Percentiles rank a stretch among this genome's conserved stretches.
Conservation (phyloP, 2,113 vertebrate species). For the Centrocercus urophasianus region DNA sequence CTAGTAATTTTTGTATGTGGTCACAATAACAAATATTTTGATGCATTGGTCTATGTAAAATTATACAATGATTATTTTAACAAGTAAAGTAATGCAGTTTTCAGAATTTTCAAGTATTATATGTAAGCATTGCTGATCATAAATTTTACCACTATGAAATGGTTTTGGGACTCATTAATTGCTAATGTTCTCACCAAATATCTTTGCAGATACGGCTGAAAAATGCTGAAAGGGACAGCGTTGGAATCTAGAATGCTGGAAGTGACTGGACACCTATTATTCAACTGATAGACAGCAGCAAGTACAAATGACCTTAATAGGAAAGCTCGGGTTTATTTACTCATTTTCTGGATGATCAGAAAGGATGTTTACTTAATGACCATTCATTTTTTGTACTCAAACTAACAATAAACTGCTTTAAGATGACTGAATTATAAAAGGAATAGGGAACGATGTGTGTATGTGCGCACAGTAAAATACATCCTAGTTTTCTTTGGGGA, state of each 20-base stretch:
- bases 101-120: not conserved
- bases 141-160: slow-evolving; percentile 41
- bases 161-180: slow-evolving; percentile 82
- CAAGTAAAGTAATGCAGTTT: slow-evolving; percentile 37
- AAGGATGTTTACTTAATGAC: slow-evolving; percentile 78
- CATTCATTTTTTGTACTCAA: slow-evolving; percentile 33
- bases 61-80: slow-evolving; percentile 9
- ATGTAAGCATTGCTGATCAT: slow-evolving; percentile 9
- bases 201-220: slow-evolving; percentile 71
- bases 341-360: slow-evolving; percentile 74
- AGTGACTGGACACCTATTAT: slow-evolving; percentile 42
- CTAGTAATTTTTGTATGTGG: slow-evolving; percentile 44
- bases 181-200: slow-evolving; percentile 63
- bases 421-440: slow-evolving; percentile 33
- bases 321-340: slow-evolving; percentile 67
- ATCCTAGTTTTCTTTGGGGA: slow-evolving; percentile 32
- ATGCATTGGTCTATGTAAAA: slow-evolving; percentile 20
- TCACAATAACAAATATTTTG: slow-evolving; percentile 50
- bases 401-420: slow-evolving; percentile 19
- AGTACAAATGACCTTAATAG: slow-evolving; percentile 75
- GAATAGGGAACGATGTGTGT: slow-evolving; percentile 21
- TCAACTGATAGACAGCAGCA: slow-evolving; percentile 69
- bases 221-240: slow-evolving; percentile 59
- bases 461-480: not conserved
- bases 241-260: slow-evolving; percentile 44